Base-by-base conservation (phyloP, 2,797 vertebrate species). In the Chromis chromis region DNA sequence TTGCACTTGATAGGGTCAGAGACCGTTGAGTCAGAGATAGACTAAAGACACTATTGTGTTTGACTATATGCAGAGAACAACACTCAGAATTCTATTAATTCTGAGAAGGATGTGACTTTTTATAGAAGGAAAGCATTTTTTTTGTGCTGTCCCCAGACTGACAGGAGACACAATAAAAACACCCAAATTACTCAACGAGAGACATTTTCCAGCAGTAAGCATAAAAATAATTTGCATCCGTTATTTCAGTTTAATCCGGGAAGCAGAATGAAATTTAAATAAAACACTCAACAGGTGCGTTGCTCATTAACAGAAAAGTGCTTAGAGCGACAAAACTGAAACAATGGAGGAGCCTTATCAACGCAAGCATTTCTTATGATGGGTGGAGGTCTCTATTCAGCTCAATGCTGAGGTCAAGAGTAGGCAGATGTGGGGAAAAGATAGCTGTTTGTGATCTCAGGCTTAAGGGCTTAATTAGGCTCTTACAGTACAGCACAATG, bases 301-400 rank as follows among this genome's bases (percentile, higher is more conserved):
- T 83, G 48, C 64, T 88, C 76, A 69, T 87, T 82, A 87, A 72
- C 9, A 33, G 36, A 83, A 75, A 84, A 80, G 68, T 73, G 81
- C 86, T 87, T n/a, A 76, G 74, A 79, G 64, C 65, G 19, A 77
- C 79, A 78, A 72, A 80, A 87, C 72, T 65, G 3, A 83, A 90
- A 94, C 89, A 93, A 93, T 89, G 59, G 86, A 33, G 64, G 17
- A 56, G 57, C 57, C 75, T 88, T 86, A 88, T 92, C 73, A 67
- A 72, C 64, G 3, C 28, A 54, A 78, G 46, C 68, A 49, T 36
- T 72, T 85, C 44, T 79, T 21, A 67, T 76, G 69, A 81, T 80
- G 78, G 79, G 57, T 63, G 83, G 81, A 72, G 77, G 65, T 79
- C 53, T 74, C 74, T 22, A 24, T 78, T 85, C 71, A 57, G 22